phyloP scores from a whole-genome alignment of 2,113 vertebrate species.

The Piprites chloris region DNA sequence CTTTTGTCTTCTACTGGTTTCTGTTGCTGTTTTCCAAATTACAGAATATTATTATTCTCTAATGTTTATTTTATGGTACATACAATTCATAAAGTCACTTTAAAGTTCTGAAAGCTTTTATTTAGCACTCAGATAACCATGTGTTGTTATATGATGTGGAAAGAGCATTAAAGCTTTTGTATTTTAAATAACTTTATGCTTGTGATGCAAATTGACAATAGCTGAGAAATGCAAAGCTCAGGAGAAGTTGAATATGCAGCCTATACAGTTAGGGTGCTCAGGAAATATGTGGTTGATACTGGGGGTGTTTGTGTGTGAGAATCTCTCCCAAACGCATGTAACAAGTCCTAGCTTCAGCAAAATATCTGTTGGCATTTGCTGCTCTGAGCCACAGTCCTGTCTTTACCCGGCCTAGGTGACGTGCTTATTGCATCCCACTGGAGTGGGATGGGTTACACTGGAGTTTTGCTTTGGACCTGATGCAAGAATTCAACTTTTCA shows the following conservation, averaged over 20 bases:
- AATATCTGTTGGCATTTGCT: not conserved
- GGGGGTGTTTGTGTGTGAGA: rapidly evolving
- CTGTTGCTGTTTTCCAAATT: conserved; percentile 64
- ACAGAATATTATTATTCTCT: conserved; percentile 65
- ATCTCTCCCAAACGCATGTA: not conserved
- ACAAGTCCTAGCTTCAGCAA: not conserved
- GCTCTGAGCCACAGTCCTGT: not conserved
- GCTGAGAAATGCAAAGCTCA: conserved; percentile 45
- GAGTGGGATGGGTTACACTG: too few species aligned
- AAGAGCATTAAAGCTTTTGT: conserved; percentile 47
- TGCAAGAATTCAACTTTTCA: not conserved
- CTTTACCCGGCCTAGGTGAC: not conserved
- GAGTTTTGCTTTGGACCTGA: not conserved
- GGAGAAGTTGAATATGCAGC: not conserved
- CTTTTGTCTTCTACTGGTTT: conserved; percentile 69
- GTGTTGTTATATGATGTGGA: conserved; percentile 20
- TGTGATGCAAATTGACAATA: conserved; percentile 59
- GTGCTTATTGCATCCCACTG: not conserved
- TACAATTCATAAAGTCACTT: conserved; percentile 66
- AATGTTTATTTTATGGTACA: conserved; percentile 65
- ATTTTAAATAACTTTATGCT: conserved; percentile 49
- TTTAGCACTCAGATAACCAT: conserved; percentile 53
- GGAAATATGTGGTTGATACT: not conserved
- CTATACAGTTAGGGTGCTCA: not conserved
- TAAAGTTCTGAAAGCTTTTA: conserved; percentile 66